phyloP scores from a whole-genome alignment of 2,113 vertebrate genomes.

The Sarotherodon lohbergeri region DNA sequence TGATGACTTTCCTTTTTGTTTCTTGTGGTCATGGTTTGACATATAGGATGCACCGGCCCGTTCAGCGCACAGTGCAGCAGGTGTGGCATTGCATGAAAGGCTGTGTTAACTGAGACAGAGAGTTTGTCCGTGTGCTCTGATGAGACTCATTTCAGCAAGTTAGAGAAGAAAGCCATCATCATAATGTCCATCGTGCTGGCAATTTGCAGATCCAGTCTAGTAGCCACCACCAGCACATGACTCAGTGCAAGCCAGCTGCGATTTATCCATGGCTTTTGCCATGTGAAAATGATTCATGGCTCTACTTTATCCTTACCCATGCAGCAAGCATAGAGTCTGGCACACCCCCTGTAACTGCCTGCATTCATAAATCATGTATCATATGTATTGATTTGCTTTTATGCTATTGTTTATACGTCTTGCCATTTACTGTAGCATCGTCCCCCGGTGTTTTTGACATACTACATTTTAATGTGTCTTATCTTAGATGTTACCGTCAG shows the following conservation, averaged over 20 bases:
- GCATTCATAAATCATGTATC: constrained; percentile 49
- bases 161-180: constrained; percentile 36
- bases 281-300: constrained; percentile 58
- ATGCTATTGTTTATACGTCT: constrained; percentile 19
- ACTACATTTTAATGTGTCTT: background rate
- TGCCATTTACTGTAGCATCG: background rate
- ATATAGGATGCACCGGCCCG: background rate
- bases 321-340: constrained; percentile 29
- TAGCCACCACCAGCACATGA: constrained; percentile 9
- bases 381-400: constrained; percentile 48
- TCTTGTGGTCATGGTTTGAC: constrained; percentile 1
- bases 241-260: constrained; percentile 32
- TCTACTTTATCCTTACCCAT: constrained; percentile 31
- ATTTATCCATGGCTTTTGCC: constrained; percentile 55
- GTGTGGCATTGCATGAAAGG: constrained; percentile 26
- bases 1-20: constrained; percentile 34
- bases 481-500: background rate
- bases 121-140: constrained; percentile 14
- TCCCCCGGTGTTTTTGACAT: background rate
- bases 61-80: constrained; percentile 18
- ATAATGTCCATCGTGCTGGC: constrained; percentile 1
- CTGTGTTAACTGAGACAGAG: constrained; percentile 37
- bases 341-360: constrained; percentile 14
- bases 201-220: constrained; percentile 36
- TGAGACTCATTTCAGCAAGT: constrained; percentile 37